Evolutionary conservation across 2,113 vertebrate species (phyloP), one percentile per base, ranked within the genome.

Genomic region (Dendropsophus ebraccatus): DNA sequence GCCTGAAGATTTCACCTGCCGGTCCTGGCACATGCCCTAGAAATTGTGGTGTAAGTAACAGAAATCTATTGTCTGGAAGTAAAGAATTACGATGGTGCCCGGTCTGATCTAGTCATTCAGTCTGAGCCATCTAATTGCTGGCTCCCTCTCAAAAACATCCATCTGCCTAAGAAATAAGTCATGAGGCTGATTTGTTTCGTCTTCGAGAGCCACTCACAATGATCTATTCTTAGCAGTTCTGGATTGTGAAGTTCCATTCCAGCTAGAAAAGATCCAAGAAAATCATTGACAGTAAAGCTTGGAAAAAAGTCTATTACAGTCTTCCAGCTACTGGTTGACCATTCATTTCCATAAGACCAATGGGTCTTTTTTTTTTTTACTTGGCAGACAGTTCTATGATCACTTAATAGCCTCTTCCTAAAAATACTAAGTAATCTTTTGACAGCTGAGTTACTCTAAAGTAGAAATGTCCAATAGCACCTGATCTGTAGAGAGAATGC

Each of bases 61-160:
- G 65, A 69, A 69, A 67, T 32, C 62, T 30, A 67, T 67, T 67
- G 28, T 32, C 6, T 67, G 62, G 62, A 67, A 30, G 8, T 62
- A 62, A 28, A 69, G 32, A 69, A 12, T 35, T 69, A 69, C 19
- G 65, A 69, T 69, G 65, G 32, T 69, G 65, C 65, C 25, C 65
- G 5, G 65, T 69, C 65, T 69, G 65, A 69, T 30, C 30, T 35
- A 69, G 30, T 37, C 65, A 35, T 69, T 67, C 30, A 21, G 16
- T 69, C 30, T 69, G 65, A 69, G 32, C 65, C n/a, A 35, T 69
- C 65, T 69, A 69, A 35, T 69, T 69, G 65, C 30, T 69, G 65
- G 65, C 65, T 69, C 32, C 30, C 35, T 69, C 65, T 69, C 65
- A 69, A 35, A 58, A 19, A 37, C 17, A 69, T 35, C 65, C 65